A percentile compares a stretch with the other conserved stretches of the same genome.
These are phyloP conservation scores for Melikaiella ostensackeni DNA, from an alignment of 2,888 invertebrate species.

Conservation along the genomic window DNA sequence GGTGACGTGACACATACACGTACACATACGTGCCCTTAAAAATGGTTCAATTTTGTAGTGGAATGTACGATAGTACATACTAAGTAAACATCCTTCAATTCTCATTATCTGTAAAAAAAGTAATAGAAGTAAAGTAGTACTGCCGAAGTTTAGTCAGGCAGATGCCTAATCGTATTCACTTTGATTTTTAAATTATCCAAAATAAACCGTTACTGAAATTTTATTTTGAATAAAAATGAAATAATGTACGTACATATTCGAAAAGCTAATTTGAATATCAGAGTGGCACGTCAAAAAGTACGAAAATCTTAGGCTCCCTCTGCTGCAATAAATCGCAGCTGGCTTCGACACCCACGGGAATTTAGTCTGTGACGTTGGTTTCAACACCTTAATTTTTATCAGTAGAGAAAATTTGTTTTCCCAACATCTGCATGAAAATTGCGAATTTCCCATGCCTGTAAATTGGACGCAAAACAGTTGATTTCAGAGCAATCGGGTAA, in stretches of 20 bases:
- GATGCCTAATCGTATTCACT: neutral
- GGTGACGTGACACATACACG: too few species aligned
- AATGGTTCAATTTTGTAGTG: too few species aligned
- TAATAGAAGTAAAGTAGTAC: neutral
- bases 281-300: neutral
- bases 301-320: neutral
- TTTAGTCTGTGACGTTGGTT: neutral
- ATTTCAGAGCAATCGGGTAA: too few species aligned
- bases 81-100: too few species aligned
- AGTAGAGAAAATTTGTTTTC: neutral
- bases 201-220: too few species aligned
- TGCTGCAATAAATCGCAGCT: neutral
- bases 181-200: too few species aligned
- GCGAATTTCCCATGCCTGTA: too few species aligned
- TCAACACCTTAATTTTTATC: neutral
- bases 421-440: too few species aligned
- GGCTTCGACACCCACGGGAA: neutral
- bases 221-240: neutral
- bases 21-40: too few species aligned
- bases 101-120: too few species aligned
- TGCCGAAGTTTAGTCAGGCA: neutral
- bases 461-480: too few species aligned
- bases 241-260: neutral
- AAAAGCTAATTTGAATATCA: neutral
- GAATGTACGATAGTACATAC: too few species aligned